Evolutionary conservation across 2,797 vertebrate genomes (phyloP), one percentile per base, ranked within the genome.

Genomic region (Sternotherus odoratus): DNA sequence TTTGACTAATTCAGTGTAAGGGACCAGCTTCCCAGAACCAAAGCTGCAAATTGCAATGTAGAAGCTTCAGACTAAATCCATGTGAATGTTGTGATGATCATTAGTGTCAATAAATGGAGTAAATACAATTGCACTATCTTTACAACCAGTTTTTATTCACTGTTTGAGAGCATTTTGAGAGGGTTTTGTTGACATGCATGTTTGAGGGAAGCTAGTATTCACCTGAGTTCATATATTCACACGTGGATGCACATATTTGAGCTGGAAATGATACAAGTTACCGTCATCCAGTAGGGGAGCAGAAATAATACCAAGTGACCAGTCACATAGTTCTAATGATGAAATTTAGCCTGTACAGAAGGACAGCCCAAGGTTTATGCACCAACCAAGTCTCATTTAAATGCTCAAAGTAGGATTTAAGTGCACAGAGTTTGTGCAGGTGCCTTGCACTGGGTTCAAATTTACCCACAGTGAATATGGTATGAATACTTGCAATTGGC

Each of bases 281-380:
- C n/a, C 90, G 30, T 86, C 8, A 36, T 86, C 48, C 74, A 63
- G 81, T 91, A 39, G 26, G 51, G 72, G 86, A 83, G 79, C 79
- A 92, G 87, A 48, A 89, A 48, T 74, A 89, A 82, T 75, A 89
- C 43, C 83, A 89, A 94, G 91, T 89, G 90, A 85, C 60, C 86
- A 93, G 92, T 92, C 63, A 74, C 57, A 49, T 86, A 93, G 77
- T 46, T 91, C 57, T 86, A 93, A 91, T 82, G 79, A 81, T 94
- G 83, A 60, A 83, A 81, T 78, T 60, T 82, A 95, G 74, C 69
- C 79, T 83, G 50, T 86, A 91, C 92, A 86, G 81, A 78, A 66
- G 88, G 12, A 91, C 93, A 95, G 77, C 83, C 91, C 91, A 77
- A 96, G 95, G 94, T 88, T 79, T 91, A 69, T 2, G 0, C 79